phyloP scores from a whole-genome alignment of 1,140 invertebrate species.

The Calliphora vicina region DNA sequence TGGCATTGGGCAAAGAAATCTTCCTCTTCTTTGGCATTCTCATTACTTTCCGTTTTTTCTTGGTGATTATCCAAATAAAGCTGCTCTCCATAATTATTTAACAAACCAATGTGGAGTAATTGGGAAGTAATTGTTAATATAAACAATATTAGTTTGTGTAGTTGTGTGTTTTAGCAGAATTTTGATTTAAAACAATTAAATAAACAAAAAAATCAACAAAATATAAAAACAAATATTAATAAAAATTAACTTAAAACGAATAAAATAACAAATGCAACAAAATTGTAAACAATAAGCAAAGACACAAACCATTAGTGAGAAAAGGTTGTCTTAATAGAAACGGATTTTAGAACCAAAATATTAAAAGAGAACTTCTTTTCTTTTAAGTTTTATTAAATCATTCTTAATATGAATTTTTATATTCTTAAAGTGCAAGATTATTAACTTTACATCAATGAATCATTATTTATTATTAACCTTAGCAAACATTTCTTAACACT shows the following conservation, averaged over 20 bases:
- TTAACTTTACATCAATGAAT: too few relatives aligned
- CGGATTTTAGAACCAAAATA: too few relatives aligned
- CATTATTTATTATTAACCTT: too few relatives aligned
- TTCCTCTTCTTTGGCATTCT: constrained; percentile 66
- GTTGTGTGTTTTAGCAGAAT: not conserved
- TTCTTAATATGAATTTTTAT: too few relatives aligned
- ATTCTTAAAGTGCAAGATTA: too few relatives aligned
- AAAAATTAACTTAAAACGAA: constrained; percentile 27
- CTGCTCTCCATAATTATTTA: constrained; percentile 57
- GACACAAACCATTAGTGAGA: not conserved
- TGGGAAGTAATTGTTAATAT: too few relatives aligned
- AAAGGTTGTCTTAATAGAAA: too few relatives aligned
- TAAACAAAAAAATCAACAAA: constrained; percentile 3
- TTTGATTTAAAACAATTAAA: not conserved
- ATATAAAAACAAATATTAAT: not conserved
- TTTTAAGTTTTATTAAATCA: too few relatives aligned
- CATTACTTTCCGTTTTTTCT: constrained; percentile 63
- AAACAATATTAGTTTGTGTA: too few relatives aligned
- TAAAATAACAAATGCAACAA: not conserved
- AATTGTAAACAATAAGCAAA: not conserved
- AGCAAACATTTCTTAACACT: too few relatives aligned
- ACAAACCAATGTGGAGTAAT: not conserved
- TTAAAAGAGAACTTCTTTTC: too few relatives aligned
- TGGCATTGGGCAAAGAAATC: constrained; percentile 84
- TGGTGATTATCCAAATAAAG: constrained; percentile 68